Evolutionary conservation across 2,113 vertebrate species (phyloP), one percentile per base, ranked within the genome.

Genomic region (Myrmophylax atrothorax): DNA sequence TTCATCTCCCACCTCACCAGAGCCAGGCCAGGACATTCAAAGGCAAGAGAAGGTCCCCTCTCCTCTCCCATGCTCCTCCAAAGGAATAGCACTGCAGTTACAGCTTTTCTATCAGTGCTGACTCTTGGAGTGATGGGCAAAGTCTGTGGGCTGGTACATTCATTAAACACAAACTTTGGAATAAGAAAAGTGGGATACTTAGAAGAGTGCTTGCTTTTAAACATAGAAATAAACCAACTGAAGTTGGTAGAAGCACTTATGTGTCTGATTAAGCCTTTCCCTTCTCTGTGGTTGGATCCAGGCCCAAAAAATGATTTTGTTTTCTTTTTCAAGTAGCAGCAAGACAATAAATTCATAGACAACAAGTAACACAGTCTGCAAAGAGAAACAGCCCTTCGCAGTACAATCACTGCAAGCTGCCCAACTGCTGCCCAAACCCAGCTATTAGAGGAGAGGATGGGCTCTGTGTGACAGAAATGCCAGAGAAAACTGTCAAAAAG

Each of bases 401-500:
- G 6, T 13, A 52, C 29, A 70, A 49, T 8, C 70, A 19, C 60
- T 59, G 63, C 67, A 46, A 18, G 58, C 58, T 87, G 81, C 72
- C 70, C 77, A 28, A 4, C 40, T 28, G 3, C 67, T 19, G 46
- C 31, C 72, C 75, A 42, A 78, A 67, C 25, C 64, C 84, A 88
- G 67, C 82, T 59, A 5, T 5, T n/a, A 55, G 38, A 67, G 25
- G 40, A 42, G 40, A 42, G 77, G 47, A 72, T 47, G 5, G 0
- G 82, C 63, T 76, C 63, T 35, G 10, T 9, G 19, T 6, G 52
- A 33, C 66, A 55, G 58, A 80, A 90, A 67, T 18, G 50, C 82
- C 68, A 89, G 82, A 59, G 63, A 80, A 94, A 90, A 76, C 87
- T 50, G 60, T 63, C 75, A 92, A 28, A 95, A 90, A 91, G 37